Base-by-base conservation (phyloP, 2,113 vertebrate genomes). In the Syngnathoides biaculeatus region DNA sequence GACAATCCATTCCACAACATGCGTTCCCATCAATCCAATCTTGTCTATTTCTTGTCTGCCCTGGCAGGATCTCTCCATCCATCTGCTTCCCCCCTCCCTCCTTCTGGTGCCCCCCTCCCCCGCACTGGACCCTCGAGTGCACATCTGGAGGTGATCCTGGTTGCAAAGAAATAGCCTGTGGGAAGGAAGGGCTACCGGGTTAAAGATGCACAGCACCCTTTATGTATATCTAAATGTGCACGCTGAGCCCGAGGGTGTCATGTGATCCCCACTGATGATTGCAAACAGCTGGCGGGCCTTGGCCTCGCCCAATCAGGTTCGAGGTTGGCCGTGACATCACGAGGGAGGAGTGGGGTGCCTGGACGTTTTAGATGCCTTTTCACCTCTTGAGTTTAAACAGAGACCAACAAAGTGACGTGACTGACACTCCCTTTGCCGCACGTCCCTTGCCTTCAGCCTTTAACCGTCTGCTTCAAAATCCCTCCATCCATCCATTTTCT, bases 71-170 rank as follows among this genome's bases (percentile, higher is more conserved):
- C n/a, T 43, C n/a, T 40, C n/a, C 67, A 63, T 56, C 30, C 42
- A 57, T 64, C 64, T 66, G 62, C 60, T 42, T 27, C 3, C 48
- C 61, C 17, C 50, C 45, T 61, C 22, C 35, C 48, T 72, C 50
- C n/a, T 8, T 68, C 24, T 66, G 56, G 48, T 22, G 1, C 72
- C 47, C 61, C 69, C 69, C 52, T 72, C 72, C 74, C 82, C 65
- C 65, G 6, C 52, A 47, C 67, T 63, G 67, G 65, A 35, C 68
- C 70, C 78, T 62, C 72, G 56, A 79, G 79, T 61, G 77, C 80
- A 89, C 88, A 89, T 89, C 87, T 87, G 86, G 87, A 86, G 77
- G 83, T 84, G 78, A 86, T 87, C 77, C 73, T 53, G 65, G 6
- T 64, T 64, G 80, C 75, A 74, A 47, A 83, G 71, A 71, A 75